Base-by-base conservation (phyloP, 2,888 invertebrate species). In the Cremastobaeus sp. region DNA sequence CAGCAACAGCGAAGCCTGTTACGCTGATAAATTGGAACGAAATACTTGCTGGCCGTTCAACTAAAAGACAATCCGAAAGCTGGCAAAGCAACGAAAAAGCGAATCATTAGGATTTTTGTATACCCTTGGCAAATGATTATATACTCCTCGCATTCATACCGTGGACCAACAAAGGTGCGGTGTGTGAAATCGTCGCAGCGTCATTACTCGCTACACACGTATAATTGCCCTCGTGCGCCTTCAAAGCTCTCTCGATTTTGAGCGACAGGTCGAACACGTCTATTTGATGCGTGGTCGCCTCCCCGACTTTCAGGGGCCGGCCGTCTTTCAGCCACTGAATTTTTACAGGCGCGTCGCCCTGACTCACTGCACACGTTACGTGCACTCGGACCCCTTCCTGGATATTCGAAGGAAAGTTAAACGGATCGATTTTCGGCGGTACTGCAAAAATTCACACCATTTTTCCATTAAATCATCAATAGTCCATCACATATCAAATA, bases 271-370 rank as follows among this genome's bases (percentile, higher is more conserved):
- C 87, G 78, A 83, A 88, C 73, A 85, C 85, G 76, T 82, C 85
- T 70, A 84, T 82, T 76, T 86, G 85, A 69, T 85, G 82, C 9
- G 85, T 87, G 52, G 78, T 81, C 8, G 82, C 83, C 32, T 84
- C 85, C 62, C 88, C 86, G 55, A 86, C 84, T 34, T 88, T 87
- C 65, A 91, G 87, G 1, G 88, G 86, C 25, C 87, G 84, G 32
- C 89, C 90, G 80, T 91, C 90, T 85, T 91, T 91, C 68, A 89
- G 86, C 91, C 91, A 91, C 60, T 86, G 85, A 74, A 91, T 89
- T 78, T 84, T 88, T 65, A 91, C 84, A 45, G 91, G 91, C 65
- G 89, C 86, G 81, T 91, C 90, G 39, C 91, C 90, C 73, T 89
- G 88, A 80, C 88, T 88, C 73, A 89, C 88, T 47, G 88, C 88